Percentiles rank a stretch among this genome's conserved stretches.
These are phyloP conservation scores for Netelia fuscicornis DNA, from an alignment of 2,888 invertebrate genomes.

Conservation along the genomic window DNA sequence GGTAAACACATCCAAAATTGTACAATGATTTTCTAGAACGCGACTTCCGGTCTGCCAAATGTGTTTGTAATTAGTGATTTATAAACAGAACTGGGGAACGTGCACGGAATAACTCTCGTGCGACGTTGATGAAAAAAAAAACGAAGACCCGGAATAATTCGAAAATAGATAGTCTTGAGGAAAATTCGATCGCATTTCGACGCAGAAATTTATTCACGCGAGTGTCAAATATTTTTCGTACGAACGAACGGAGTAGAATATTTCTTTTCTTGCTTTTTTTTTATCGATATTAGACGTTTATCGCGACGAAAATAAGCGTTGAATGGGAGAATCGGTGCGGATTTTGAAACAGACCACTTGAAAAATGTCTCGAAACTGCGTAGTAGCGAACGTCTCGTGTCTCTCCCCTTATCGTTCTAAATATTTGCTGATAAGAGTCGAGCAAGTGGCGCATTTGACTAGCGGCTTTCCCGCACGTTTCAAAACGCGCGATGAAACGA, in stretches of 20 bases:
- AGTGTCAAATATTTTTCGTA: too few relatives aligned
- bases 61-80: slow-evolving; percentile 37
- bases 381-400: slow-evolving; percentile 59
- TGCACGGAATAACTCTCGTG: slow-evolving; percentile 8
- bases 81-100: slow-evolving; percentile 19
- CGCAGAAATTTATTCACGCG: too few relatives aligned
- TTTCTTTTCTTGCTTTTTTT: too few relatives aligned
- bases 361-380: slow-evolving; percentile 66
- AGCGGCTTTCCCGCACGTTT: slow-evolving; percentile 26
- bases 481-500: slow-evolving; percentile 17
- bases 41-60: slow-evolving; percentile 49
- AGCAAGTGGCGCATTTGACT: slow-evolving; percentile 11
- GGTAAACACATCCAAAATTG: slow-evolving; percentile 35
- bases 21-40: slow-evolving; percentile 55
- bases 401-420: slow-evolving; percentile 71
- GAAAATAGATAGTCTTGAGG: too few relatives aligned
- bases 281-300: not conserved
- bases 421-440: slow-evolving; percentile 71
- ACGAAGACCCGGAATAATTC: not conserved
- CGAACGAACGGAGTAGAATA: too few relatives aligned
- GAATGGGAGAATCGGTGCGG: slow-evolving; percentile 1
- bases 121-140: not conserved
- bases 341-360: slow-evolving; percentile 17
- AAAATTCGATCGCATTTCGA: too few relatives aligned
- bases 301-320: slow-evolving; percentile 42